A percentile compares a stretch with the other conserved stretches of the same genome.
phyloP scores from a whole-genome alignment of 2,888 invertebrate species.

The Trichogramma dendrolimi region DNA sequence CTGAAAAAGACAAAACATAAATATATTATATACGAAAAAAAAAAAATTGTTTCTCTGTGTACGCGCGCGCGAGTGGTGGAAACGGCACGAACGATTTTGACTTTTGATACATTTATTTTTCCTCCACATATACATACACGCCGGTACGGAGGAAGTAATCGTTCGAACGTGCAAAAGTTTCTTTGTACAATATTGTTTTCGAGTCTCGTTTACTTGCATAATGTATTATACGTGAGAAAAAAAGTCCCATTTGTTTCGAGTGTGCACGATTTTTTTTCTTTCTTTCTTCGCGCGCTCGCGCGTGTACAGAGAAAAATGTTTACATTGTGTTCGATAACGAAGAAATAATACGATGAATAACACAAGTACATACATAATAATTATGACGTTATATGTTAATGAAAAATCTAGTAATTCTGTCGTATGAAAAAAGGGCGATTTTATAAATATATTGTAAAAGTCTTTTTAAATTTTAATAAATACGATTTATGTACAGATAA shows the following conservation, averaged over 20 bases:
- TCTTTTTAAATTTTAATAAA: constrained; percentile 37
- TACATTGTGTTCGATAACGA: neutral
- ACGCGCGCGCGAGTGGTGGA: no score
- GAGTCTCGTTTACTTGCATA: no score
- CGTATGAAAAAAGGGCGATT: constrained; percentile 22
- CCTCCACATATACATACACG: no score
- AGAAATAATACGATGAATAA: constrained; percentile 10
- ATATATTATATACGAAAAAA: no score
- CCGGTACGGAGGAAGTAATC: no score
- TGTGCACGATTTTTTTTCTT: constrained; percentile 14
- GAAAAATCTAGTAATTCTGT: constrained; percentile 8
- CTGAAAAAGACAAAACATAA: no score
- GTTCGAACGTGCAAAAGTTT: no score
- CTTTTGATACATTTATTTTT: no score
- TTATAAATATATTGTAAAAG: constrained; percentile 38
- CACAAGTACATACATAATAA: constrained; percentile 30
- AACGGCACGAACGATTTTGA: no score
- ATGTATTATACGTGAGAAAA: constrained; percentile 7
- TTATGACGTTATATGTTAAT: constrained; percentile 2
- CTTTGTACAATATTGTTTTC: no score
- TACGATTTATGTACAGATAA: constrained; percentile 33
- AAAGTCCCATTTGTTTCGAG: constrained; percentile 14
- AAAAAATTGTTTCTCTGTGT: no score
- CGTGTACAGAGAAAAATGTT: constrained; percentile 20
- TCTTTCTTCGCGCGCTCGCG: constrained; percentile 10